Percentiles rank a stretch among this genome's conserved stretches.
phyloP scores from a whole-genome alignment of 2,113 vertebrate species.

The Muntiacus muntjak region DNA sequence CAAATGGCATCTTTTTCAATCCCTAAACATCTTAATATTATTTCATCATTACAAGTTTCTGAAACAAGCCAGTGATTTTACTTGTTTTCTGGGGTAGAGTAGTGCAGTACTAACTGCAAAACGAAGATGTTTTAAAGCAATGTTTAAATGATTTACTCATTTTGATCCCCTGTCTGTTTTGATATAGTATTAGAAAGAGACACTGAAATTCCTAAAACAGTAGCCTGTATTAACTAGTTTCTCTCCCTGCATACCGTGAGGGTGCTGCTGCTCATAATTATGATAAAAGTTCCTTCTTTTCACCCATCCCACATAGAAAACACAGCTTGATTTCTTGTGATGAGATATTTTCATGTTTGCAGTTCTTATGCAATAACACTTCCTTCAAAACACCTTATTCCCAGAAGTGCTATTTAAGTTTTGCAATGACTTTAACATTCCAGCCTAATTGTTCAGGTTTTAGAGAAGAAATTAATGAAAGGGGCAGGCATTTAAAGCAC shows the following conservation, averaged over 20 bases:
- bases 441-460: constrained; percentile 36
- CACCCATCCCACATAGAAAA: neutral
- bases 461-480: constrained; percentile 50
- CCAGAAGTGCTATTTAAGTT: constrained; percentile 54
- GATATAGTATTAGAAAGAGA: neutral
- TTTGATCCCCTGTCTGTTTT: neutral
- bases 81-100: neutral
- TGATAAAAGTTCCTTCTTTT: neutral
- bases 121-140: neutral
- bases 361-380: constrained; percentile 41
- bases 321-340: constrained; percentile 15
- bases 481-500: constrained; percentile 49
- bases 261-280: neutral
- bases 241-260: neutral
- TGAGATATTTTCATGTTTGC: constrained; percentile 57
- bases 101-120: neutral
- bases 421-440: constrained; percentile 17
- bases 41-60: neutral
- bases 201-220: neutral
- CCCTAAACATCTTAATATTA: neutral
- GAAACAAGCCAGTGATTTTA: neutral
- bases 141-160: neutral
- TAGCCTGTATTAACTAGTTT: neutral
- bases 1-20: neutral
- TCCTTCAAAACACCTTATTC: constrained; percentile 45